Percentiles rank a stretch among this genome's conserved stretches.
These are phyloP conservation scores for Thamnophis elegans DNA, from an alignment of 2,797 vertebrate species.

Conservation along the genomic window DNA sequence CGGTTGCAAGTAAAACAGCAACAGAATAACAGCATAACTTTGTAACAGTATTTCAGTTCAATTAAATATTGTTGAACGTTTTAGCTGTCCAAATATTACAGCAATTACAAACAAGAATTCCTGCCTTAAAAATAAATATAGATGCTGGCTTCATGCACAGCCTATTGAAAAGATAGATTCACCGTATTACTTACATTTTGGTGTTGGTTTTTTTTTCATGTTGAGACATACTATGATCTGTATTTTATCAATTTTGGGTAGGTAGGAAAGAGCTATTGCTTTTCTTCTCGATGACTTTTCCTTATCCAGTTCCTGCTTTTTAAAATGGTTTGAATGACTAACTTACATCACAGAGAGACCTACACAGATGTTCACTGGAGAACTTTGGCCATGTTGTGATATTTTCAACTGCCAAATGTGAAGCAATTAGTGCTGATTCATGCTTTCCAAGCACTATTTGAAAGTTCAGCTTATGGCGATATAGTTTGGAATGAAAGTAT, in stretches of 20 bases:
- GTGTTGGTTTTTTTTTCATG: background rate
- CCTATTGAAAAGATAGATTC: background rate
- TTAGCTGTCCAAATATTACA: background rate
- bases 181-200: background rate
- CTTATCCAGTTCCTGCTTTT: background rate
- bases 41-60: background rate
- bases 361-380: constrained; percentile 36
- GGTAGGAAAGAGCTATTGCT: background rate
- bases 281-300: constrained; percentile 15
- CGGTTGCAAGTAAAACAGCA: background rate
- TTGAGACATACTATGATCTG: background rate
- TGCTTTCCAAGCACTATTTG: constrained; percentile 49
- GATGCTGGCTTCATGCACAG: background rate
- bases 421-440: constrained; percentile 59
- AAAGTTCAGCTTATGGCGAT: constrained; percentile 49
- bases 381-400: constrained; percentile 40
- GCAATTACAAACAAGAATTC: background rate
- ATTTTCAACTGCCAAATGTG: constrained; percentile 40
- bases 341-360: constrained; percentile 40
- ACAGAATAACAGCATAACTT: background rate
- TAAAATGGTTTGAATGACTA: constrained; percentile 9
- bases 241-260: background rate
- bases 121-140: background rate
- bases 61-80: background rate
- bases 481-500: constrained; percentile 59